Evolutionary conservation across 1,140 invertebrate genomes (phyloP), one percentile per base, ranked within the genome.

Genomic region (Zaprionus ghesquierei): DNA sequence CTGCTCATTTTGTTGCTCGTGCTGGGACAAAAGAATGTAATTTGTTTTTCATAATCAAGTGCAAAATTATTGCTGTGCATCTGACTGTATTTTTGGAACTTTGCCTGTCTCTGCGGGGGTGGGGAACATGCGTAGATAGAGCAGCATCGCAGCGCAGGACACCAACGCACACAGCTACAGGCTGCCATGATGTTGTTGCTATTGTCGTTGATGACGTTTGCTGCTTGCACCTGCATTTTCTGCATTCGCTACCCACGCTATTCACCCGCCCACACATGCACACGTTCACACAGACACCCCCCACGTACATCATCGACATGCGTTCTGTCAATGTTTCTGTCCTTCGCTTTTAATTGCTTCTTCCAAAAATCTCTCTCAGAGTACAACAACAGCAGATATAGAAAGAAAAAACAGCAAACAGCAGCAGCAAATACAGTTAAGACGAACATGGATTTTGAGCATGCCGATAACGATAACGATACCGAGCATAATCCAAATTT

Each of bases 401-500:
- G 15, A 31, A 46, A 63, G 51, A n/a, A 63, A 38, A 38, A 50
- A 41, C 29, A 72, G 22, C 53, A 79, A 41, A 33, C 20, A 72
- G 25, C 22, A 65, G 49, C 9, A 66, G 41, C 31, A 58, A 55
- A 33, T 77, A 56, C 38, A 72, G 49, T 58, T 66, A 66, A 38
- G 64, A 10, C 13, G 53, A 70, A 69, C 27, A 75, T 75, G 72
- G 72, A 75, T 75, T 75, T 70, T 59, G 72, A 64, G 49, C 59
- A 71, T 64, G 46, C 49, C 59, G 72, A 81, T 76, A 59, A 69
- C 78, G 79, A 81, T 58, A 75, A 62, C 68, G 74, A 87, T 54
- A 61, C 79, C 50, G 84, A 84, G 60, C 78, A 90, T 65, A 79
- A 89, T 72, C 62, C 87, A 46, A 89, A 79, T 54, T 79, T 90